phyloP scores from a whole-genome alignment of 53 echinoderm and acorn worm species.

The Holothuria leucospilota region DNA sequence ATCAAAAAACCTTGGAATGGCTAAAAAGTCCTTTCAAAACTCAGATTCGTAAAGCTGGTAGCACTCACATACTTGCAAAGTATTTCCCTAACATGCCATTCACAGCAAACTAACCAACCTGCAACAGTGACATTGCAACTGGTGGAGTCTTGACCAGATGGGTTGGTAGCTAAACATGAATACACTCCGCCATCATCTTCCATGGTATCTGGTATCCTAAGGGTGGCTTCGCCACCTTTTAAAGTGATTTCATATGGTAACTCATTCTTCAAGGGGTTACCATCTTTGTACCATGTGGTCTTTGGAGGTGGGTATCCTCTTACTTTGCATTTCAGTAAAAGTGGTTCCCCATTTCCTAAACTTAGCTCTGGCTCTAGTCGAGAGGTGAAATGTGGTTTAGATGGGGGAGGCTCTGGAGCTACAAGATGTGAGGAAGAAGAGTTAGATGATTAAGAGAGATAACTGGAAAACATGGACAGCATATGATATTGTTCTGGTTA shows the following conservation, averaged over 20 bases:
- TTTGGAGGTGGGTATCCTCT: slow-evolving; percentile 81
- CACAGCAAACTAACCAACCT: too few relatives aligned
- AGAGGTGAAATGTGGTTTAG: slow-evolving; percentile 47
- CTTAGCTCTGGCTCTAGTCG: slow-evolving; percentile 46
- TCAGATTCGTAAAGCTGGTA: too few relatives aligned
- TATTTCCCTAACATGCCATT: too few relatives aligned
- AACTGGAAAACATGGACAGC: neutral
- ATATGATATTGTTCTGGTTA: neutral
- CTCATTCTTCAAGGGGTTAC: slow-evolving; percentile 60
- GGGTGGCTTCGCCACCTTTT: neutral
- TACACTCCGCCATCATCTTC: slow-evolving; percentile 81
- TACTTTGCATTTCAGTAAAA: slow-evolving; percentile 78
- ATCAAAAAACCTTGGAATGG: too few relatives aligned
- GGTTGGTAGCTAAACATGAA: slow-evolving; percentile 76
- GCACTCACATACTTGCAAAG: too few relatives aligned
- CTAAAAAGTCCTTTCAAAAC: too few relatives aligned
- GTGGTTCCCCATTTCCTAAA: slow-evolving; percentile 70
- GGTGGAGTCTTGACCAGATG: slow-evolving; percentile 72
- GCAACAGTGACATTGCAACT: slow-evolving; percentile 73
- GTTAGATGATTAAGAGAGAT: neutral
- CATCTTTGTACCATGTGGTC: slow-evolving; percentile 91
- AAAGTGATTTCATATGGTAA: slow-evolving; percentile 39
- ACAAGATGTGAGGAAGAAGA: slow-evolving; percentile 9
- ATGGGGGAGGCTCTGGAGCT: slow-evolving; percentile 47
- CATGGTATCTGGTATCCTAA: slow-evolving; percentile 3